phyloP scores from a whole-genome alignment of 64 coral and sea anemone species.

The Montipora capricornis region DNA sequence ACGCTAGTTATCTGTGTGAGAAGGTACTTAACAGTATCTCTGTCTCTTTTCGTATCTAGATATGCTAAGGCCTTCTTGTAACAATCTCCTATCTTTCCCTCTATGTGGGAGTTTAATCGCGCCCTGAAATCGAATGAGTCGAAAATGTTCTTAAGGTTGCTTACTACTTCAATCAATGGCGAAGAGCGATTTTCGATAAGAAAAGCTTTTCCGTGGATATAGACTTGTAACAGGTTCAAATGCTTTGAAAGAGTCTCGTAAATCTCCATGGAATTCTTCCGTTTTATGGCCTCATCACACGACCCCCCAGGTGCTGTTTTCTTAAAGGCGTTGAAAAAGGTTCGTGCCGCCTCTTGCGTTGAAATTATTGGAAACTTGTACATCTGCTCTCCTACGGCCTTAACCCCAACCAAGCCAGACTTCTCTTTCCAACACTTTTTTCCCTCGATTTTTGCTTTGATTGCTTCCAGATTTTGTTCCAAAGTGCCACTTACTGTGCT shows the following conservation, averaged over 20 bases:
- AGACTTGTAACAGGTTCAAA: constrained; percentile 1
- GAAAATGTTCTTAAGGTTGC: not conserved
- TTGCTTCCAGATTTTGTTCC: not conserved
- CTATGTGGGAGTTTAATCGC: not conserved
- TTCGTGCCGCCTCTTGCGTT: not conserved
- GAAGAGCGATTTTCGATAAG: not conserved
- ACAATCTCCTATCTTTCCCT: constrained; percentile 3
- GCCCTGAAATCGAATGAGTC: not conserved
- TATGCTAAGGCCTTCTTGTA: constrained; percentile 8
- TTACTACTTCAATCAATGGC: not conserved
- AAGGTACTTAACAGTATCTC: constrained; percentile 45
- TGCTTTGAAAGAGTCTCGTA: not conserved
- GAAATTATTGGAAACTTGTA: not conserved
- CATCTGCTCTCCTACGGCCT: not conserved
- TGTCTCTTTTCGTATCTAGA: constrained; percentile 63
- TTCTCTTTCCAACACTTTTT: not conserved
- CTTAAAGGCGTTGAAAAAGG: not conserved
- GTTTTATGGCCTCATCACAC: not conserved
- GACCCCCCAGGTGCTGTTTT: not conserved
- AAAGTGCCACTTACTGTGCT: not conserved
- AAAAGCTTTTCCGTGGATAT: constrained; percentile 2
- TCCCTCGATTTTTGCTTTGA: not conserved
- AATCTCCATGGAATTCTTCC: not conserved
- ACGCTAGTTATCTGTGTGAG: constrained; percentile 50
- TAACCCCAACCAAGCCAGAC: not conserved